Evolutionary conservation across 2,797 vertebrate species (phyloP).

Genomic region (Muscicapa striata): DNA sequence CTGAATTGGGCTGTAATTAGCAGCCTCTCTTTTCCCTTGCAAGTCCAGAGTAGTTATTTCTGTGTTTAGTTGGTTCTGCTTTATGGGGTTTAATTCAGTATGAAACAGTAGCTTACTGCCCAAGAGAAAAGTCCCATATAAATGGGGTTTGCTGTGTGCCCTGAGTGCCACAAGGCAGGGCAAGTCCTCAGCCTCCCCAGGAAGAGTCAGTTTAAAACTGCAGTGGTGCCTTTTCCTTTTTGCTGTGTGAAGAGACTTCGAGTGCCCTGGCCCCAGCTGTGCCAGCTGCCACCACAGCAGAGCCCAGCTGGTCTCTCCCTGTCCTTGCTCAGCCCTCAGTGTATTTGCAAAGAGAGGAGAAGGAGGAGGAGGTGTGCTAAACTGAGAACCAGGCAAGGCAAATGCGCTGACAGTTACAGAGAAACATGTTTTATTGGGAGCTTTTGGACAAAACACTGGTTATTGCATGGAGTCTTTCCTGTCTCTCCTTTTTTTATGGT

Average conservation of each 20-base stretch:
- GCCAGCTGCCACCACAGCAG: not conserved
- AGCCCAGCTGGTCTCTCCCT: not conserved
- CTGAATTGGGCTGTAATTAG: not conserved
- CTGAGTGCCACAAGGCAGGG: not conserved
- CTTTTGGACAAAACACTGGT: not conserved
- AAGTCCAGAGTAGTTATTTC: not conserved
- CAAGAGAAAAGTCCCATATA: not conserved
- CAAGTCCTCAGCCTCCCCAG: not conserved
- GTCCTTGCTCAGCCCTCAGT: not conserved
- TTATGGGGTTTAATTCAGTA: not conserved
- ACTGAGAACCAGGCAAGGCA: constrained; percentile 4
- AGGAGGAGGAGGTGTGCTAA: constrained; percentile 9
- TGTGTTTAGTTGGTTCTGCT: not conserved
- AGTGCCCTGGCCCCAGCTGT: not conserved
- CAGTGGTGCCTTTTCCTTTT: not conserved
- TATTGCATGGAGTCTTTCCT: not conserved
- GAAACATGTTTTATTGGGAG: not conserved
- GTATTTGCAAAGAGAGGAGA: not conserved
- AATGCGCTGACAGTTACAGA: not conserved
- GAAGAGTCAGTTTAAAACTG: not conserved
- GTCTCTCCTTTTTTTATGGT: not conserved
- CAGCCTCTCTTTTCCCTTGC: not conserved
- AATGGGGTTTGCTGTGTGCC: not conserved
- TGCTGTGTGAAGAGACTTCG: rapidly evolving
- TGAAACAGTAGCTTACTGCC: not conserved